Percentiles rank a stretch among this genome's conserved stretches.
phyloP scores from a whole-genome alignment of 2,113 vertebrate genomes.

The Leuciscus idus region DNA sequence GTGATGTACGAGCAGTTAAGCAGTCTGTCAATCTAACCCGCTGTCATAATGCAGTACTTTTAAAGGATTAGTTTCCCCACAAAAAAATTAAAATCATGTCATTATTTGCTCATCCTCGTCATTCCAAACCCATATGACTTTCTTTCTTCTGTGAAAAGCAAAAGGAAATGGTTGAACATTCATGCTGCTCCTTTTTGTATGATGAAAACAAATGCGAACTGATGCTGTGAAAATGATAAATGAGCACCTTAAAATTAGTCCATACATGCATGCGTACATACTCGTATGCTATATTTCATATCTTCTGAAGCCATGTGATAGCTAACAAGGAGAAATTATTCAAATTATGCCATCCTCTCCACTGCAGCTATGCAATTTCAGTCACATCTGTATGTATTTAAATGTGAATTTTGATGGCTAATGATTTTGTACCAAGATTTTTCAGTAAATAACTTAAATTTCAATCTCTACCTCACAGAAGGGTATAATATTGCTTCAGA shows the following conservation, averaged over 20 bases:
- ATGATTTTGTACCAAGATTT: background rate
- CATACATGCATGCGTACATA: too few species aligned
- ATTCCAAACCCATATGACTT: background rate
- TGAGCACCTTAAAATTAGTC: background rate
- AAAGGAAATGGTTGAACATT: background rate
- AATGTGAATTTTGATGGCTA: background rate
- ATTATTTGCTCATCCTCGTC: background rate
- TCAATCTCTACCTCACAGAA: background rate
- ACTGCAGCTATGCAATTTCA: background rate
- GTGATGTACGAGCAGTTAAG: background rate
- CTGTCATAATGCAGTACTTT: slow-evolving; percentile 4
- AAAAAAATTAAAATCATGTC: background rate
- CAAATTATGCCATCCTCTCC: background rate
- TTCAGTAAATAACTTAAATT: background rate
- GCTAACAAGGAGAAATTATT: background rate
- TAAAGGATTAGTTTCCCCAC: background rate
- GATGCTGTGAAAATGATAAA: background rate
- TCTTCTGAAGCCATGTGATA: background rate
- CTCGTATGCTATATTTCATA: background rate
- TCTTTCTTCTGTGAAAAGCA: background rate
- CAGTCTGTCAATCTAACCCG: background rate
- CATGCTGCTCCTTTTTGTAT: background rate
- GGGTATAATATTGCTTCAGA: background rate
- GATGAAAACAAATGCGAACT: background rate
- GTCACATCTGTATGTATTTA: background rate